Percentiles rank a stretch among this genome's conserved stretches.
Evolutionary conservation across 2,888 invertebrate genomes (phyloP).

Genomic region (Spodoptera picta): DNA sequence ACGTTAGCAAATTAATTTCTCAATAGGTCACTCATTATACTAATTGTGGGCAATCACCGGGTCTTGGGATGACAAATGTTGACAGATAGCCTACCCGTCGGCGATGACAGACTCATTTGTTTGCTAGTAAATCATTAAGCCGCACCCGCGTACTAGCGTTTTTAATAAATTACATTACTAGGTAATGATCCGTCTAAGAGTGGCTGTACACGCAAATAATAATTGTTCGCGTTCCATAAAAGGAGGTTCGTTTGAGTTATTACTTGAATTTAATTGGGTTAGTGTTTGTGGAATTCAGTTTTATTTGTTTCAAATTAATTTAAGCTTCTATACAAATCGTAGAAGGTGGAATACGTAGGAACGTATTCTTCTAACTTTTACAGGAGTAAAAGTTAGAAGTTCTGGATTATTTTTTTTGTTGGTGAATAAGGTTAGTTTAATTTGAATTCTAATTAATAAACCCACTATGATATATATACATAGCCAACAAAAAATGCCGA

Average conservation of each 20-base stretch:
- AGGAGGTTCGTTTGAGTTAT: conserved; percentile 27
- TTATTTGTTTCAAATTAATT: no score
- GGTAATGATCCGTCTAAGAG: conserved; percentile 58
- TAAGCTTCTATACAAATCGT: no score
- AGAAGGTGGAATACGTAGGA: no score
- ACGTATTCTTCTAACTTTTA: no score
- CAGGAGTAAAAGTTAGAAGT: no score
- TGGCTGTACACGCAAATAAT: conserved; percentile 52
- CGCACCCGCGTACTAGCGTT: conserved; percentile 63
- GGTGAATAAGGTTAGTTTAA: no score
- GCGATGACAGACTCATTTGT: conserved; percentile 85
- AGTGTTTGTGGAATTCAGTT: not conserved
- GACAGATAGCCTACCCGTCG: conserved; percentile 74
- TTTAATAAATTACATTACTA: conserved; percentile 68
- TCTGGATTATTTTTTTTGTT: no score
- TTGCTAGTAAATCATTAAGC: conserved; percentile 75
- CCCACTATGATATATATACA: no score
- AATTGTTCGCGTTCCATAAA: conserved; percentile 48
- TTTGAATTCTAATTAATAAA: no score
- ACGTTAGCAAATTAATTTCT: conserved; percentile 22
- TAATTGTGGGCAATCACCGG: conserved; percentile 72
- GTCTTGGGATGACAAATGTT: conserved; percentile 75
- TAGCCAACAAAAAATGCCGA: no score
- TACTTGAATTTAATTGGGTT: conserved; percentile 22
- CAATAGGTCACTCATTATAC: conserved; percentile 66